Evolutionary conservation across 2,113 vertebrate species (phyloP), one percentile per base, ranked within the genome.

Genomic region (Trogon surrucura): DNA sequence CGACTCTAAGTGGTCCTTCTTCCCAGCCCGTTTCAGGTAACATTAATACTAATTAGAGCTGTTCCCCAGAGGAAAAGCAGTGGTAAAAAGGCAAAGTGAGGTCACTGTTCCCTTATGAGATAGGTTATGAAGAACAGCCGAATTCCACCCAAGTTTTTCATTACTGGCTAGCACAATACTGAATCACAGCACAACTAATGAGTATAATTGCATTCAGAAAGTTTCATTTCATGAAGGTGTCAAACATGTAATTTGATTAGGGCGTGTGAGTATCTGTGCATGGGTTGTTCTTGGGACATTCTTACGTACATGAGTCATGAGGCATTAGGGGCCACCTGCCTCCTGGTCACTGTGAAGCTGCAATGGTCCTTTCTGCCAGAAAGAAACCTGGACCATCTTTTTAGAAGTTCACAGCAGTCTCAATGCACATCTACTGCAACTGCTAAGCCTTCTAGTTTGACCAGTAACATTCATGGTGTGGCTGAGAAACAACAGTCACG

Each of bases 201-300:
- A 86, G 77, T 64, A 25, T 75, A 88, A 93, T 57, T 75, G 88
- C 70, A 75, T 81, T 78, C 85, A 93, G 65, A 93, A 93, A 96
- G 88, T 81, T 84, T 91, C 88, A 79, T 91, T 92, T 93, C 53
- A 92, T 87, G 83, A 73, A 92, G n/a, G 77, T 89, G 93, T 81
- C 92, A 89, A 96, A 93, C 92, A 21, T 91, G 47, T 95, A 95
- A 96, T 94, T 96, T 93, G 86, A 70, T 77, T 65, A 34, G 91
- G 93, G 96, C 0, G 94, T 95, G 91, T 72, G 73, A 86, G 80
- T 91, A 91, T 69, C 70, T 75, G 36, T 22, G 60, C 90, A 94
- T 13, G 69, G 66, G 56, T 3, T 96, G 85, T 38, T 62, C 69
- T 5, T 30, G 53, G 65, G 21, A 71, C 84, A 86, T 96, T 94